Conservation (phyloP, 2,888 invertebrate genomes). For the Aphidoletes aphidimyza region DNA sequence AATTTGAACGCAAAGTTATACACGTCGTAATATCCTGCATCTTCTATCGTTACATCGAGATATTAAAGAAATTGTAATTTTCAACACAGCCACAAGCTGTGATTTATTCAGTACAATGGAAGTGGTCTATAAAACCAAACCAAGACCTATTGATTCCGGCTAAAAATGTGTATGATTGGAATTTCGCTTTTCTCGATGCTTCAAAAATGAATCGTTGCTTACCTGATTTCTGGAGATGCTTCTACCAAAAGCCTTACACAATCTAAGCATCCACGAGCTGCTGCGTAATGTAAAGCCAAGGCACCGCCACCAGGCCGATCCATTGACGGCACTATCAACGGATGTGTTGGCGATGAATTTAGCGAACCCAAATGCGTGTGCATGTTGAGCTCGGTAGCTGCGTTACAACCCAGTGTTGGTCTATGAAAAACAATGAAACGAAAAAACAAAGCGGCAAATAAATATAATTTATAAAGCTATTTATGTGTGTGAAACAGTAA, state of each 20-base stretch:
- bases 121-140: too few species aligned
- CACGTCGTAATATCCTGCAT: too few species aligned
- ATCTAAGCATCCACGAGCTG: conserved; percentile 86
- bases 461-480: background rate
- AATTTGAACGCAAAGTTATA: too few species aligned
- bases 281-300: conserved; percentile 87
- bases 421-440: conserved; percentile 59
- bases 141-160: too few species aligned
- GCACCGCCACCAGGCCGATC: conserved; percentile 74
- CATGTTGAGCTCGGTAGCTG: conserved; percentile 63
- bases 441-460: conserved; percentile 18
- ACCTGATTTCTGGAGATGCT: conserved; percentile 83
- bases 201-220: conserved; percentile 62
- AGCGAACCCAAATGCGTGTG: conserved; percentile 64
- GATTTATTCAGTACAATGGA: too few species aligned
- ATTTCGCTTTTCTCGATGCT: too few species aligned
- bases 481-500: too few species aligned
- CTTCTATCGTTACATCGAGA: too few species aligned
- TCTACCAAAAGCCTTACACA: conserved; percentile 84
- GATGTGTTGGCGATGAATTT: conserved; percentile 64
- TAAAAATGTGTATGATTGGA: too few species aligned
- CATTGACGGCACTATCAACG: conserved; percentile 62
- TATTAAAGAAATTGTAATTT: too few species aligned
- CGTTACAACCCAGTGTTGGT: conserved; percentile 63
- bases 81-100: too few species aligned